Evolutionary conservation across 1,140 invertebrate genomes (phyloP), one percentile per base, ranked within the genome.

Genomic region (Cydia strobilella): DNA sequence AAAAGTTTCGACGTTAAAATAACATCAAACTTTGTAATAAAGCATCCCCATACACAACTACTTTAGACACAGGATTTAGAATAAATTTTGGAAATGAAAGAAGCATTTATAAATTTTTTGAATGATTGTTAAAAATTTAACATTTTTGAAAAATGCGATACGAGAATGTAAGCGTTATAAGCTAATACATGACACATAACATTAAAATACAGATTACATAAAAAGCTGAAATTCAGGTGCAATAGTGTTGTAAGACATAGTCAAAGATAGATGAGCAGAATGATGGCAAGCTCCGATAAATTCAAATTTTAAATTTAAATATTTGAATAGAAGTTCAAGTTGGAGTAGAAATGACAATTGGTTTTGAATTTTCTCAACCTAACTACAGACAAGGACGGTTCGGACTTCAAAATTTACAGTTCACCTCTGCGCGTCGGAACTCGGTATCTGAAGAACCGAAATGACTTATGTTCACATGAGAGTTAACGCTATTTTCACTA

Each of bases 361-460:
- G 18, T 31, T 35, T 69, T 10, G 31, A 69, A 10, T 39, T 35
- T 59, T 59, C 20, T 42, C 20, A 35, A 69, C 65, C 65, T 69
- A 69, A 69, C 65, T 69, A 69, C 65, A 23, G 31, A 69, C 65
- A 66, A 66, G 65, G 65, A 69, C 65, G 27, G 13, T 69, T 69
- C 6, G 31, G 12, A 39, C 27, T 69, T 69, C 10, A 69, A 39
- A 63, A 75, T 78, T 79, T 75, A 78, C 73, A 74, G 48, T 77
- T 72, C 78, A 80, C 79, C 78, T 82, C 54, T 59, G 54, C 54
- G 13, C 12, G 15, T 59, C 51, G 54, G 54, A 23, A 59, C 54
- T 18, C 2, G 13, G 48, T 59, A 9, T 59, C 54, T 59, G 5
- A 20, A 23, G n/a, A 23, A 18, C 2, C 54, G 2, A 59, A 59